Conservation (phyloP, 2,113 vertebrate genomes). For the Mustela nigripes region DNA sequence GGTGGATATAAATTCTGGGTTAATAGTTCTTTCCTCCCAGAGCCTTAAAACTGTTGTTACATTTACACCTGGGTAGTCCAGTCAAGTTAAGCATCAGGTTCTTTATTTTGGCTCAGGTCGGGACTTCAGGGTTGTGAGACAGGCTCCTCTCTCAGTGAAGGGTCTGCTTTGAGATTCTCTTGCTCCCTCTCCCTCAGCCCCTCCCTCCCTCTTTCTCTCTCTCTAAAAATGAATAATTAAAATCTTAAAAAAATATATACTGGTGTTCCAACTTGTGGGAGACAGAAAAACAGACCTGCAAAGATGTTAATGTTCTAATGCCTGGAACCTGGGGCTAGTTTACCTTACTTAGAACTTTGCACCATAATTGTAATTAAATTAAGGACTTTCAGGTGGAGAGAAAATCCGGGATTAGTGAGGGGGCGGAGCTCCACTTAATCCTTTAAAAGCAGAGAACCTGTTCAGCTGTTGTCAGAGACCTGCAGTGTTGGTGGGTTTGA, state of each 20-base stretch:
- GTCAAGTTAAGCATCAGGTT: not conserved
- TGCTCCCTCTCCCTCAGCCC: not conserved
- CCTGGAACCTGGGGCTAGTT: not conserved
- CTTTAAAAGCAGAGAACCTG: not conserved
- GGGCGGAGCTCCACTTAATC: not conserved
- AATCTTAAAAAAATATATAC: not conserved
- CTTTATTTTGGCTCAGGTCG: not conserved
- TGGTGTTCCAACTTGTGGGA: not conserved
- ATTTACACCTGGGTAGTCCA: not conserved
- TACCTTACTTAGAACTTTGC: not conserved
- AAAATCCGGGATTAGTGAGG: not conserved
- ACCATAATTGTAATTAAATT: not conserved
- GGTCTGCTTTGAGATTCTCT: not conserved
- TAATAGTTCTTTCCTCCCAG: not conserved
- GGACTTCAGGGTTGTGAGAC: not conserved
- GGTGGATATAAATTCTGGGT: not conserved
- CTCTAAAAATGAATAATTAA: not conserved
- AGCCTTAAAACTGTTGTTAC: not conserved
- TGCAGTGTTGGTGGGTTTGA: not conserved
- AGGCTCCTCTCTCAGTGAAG: not conserved
- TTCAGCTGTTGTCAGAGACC: not conserved
- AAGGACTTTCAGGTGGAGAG: not conserved
- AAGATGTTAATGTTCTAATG: not conserved
- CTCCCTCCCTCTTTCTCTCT: not conserved
- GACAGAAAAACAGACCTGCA: not conserved